phyloP scores from a whole-genome alignment of 2,797 vertebrate genomes.

The Neosilurus hyrtlii region DNA sequence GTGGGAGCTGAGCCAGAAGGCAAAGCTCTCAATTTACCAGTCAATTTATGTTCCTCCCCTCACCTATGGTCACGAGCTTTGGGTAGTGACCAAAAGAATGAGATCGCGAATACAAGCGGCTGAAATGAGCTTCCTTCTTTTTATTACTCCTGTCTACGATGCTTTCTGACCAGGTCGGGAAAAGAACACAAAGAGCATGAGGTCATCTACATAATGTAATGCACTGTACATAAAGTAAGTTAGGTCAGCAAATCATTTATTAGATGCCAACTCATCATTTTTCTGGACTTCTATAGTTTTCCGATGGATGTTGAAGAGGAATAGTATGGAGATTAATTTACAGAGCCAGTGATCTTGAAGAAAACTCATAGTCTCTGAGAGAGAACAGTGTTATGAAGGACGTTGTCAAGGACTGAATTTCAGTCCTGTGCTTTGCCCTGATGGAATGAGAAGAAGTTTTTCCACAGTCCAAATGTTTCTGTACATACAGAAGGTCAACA shows the following conservation, averaged over 20 bases:
- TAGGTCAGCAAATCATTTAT: neutral
- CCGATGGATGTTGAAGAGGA: neutral
- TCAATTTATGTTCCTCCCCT: too few relatives aligned
- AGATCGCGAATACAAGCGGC: too few relatives aligned
- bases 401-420: slow-evolving; percentile 13
- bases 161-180: neutral
- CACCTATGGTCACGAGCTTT: too few relatives aligned
- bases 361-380: neutral
- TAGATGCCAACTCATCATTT: neutral
- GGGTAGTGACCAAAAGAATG: too few relatives aligned
- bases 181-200: neutral
- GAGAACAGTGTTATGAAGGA: neutral
- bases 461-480: neutral
- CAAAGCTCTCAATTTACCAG: too few relatives aligned
- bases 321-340: too few relatives aligned
- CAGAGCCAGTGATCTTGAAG: too few relatives aligned
- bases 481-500: neutral
- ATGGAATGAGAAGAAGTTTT: neutral
- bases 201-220: neutral
- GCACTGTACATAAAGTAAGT: neutral
- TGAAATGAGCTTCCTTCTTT: neutral
- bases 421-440: neutral
- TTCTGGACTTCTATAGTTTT: neutral
- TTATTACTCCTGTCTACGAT: neutral
- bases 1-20: too few relatives aligned